These are phyloP conservation scores for Chrysopa pallens DNA, from an alignment of 1,140 invertebrate species.

Conservation along the genomic window DNA sequence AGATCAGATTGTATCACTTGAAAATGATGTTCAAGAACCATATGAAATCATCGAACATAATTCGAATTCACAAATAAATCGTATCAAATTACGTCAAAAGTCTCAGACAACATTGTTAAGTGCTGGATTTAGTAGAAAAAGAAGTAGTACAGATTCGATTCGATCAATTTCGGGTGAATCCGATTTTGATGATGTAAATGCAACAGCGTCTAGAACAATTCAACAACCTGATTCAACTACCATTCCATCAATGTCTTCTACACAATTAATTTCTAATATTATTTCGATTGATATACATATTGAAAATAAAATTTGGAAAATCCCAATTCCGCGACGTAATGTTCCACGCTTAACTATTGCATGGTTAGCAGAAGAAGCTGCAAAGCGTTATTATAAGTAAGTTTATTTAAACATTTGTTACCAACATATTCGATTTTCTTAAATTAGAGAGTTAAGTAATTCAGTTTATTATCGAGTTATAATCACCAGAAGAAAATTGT, in stretches of 20 bases:
- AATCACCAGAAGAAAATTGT: too few species aligned
- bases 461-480: too few species aligned
- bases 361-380: constrained; percentile 50
- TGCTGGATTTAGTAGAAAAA: constrained; percentile 8
- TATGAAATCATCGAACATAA: too few species aligned
- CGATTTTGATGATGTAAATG: not conserved
- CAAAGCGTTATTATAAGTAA: constrained; percentile 49
- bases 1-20: too few species aligned
- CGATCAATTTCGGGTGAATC: not conserved
- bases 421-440: too few species aligned
- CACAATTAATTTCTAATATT: constrained; percentile 5
- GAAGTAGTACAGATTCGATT: constrained; percentile 1
- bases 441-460: too few species aligned
- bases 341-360: constrained; percentile 37
- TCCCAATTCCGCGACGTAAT: constrained; percentile 37
- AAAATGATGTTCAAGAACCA: too few species aligned
- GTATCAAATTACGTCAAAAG: too few species aligned
- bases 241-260: too few species aligned
- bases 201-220: not conserved
- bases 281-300: constrained; percentile 39
- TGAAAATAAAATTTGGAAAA: constrained; percentile 38
- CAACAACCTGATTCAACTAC: not conserved
- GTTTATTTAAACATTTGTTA: constrained; percentile 6
- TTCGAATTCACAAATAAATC: too few species aligned
- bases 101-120: too few species aligned